Evolutionary conservation across 2,113 vertebrate species (phyloP).

Genomic region (Podarcis muralis): DNA sequence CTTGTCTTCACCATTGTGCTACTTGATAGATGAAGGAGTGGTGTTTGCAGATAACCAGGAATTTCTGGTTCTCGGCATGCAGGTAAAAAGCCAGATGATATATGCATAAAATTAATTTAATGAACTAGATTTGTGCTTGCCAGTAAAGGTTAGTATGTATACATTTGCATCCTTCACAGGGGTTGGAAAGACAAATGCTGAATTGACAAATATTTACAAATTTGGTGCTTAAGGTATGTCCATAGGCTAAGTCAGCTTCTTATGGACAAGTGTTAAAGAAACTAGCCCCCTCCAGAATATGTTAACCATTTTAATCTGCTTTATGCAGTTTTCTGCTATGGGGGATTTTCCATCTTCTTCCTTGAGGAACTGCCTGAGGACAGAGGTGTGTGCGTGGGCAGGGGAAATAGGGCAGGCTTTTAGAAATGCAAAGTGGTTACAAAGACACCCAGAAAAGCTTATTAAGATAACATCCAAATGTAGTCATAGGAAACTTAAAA

Average conservation of each 20-base stretch:
- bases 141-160: not conserved
- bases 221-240: not conserved
- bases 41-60: constrained; percentile 32
- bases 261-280: not conserved
- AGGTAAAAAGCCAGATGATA: not conserved
- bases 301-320: not conserved
- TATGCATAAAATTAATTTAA: not conserved
- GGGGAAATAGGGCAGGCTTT: not conserved
- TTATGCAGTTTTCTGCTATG: not conserved
- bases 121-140: not conserved
- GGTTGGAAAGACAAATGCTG: not conserved
- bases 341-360: not conserved
- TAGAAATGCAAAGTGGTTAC: not conserved
- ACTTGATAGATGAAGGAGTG: constrained; percentile 16
- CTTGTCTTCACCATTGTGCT: constrained; percentile 31
- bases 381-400: not conserved
- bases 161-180: not conserved
- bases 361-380: not conserved
- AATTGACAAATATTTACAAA: not conserved
- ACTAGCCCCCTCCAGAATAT: not conserved
- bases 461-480: accelerated
- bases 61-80: constrained; percentile 39
- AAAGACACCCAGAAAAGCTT: not conserved
- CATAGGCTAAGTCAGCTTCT: not conserved
- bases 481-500: constrained; percentile 10